Evolutionary conservation across 2,113 vertebrate genomes (phyloP), one percentile per base, ranked within the genome.

Genomic region (Tonatia bakeri): DNA sequence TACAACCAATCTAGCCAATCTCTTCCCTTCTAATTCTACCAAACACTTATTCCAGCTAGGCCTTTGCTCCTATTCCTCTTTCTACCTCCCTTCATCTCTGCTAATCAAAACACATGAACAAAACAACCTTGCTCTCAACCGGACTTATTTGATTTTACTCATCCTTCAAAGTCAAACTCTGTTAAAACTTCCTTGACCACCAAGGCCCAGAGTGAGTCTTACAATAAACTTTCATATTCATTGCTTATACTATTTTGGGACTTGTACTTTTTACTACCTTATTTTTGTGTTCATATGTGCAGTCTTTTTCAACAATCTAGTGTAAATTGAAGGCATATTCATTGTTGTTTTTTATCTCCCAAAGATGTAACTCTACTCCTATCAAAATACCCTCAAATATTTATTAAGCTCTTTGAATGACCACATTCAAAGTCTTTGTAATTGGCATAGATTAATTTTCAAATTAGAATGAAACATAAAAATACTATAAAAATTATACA

Each of bases 391-490:
- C 45, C 75, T 77, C 31, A 52, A 77, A 52, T 77, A 76, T 50
- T 76, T 75, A 9, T 50, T n/a, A 77, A 50, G 45, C 45, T 77
- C n/a, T 77, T 77, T n/a, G 45, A 52, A 77, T 77, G 17, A 77
- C 45, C 43, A 77, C 47, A 76, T 47, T 43, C 24, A 87, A 96
- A 94, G 64, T 93, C 12, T 36, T 89, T 28, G 70, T 88, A 79
- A 22, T 36, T 64, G 28, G 65, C 72, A 77, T 0, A 70, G 28
- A 64, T 89, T 87, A 72, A 86, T 84, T 94, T 94, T 91, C 81
- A 56, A 87, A 52, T 56, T 70, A 93, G 52, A 82, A 54, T 81
- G 38, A 93, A 94, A 90, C 54, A 94, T 14, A 76, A 73, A 43
- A 89, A 54, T 36, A 84, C 15, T 77, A n/a, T 33, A 94, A 92